Percentiles rank a stretch among this genome's conserved stretches.
These are phyloP conservation scores for Myotis daubentonii DNA, from an alignment of 2,797 vertebrate species.

Conservation along the genomic window DNA sequence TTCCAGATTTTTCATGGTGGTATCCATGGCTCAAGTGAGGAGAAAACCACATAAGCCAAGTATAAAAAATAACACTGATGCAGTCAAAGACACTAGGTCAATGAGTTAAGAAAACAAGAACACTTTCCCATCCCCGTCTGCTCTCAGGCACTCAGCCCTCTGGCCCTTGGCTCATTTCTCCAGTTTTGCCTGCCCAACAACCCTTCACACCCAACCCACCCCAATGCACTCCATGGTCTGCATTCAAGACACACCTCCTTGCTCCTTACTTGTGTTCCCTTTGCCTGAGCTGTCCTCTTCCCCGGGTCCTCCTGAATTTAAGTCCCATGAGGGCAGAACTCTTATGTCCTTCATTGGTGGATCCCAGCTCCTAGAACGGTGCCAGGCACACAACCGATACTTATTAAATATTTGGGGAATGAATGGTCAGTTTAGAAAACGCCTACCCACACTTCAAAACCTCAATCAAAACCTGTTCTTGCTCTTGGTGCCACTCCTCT, in stretches of 20 bases:
- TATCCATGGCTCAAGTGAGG: background rate
- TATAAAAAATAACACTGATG: background rate
- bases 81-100: background rate
- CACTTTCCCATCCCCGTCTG: background rate
- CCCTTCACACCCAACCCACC: background rate
- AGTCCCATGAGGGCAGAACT: background rate
- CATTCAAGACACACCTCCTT: background rate
- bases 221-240: background rate
- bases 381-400: background rate
- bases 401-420: conserved; percentile 9
- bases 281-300: background rate
- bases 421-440: background rate
- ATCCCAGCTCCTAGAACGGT: background rate
- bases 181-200: background rate
- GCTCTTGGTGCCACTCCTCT: background rate
- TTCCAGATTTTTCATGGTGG: background rate
- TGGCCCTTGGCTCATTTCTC: background rate
- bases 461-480: background rate
- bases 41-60: background rate
- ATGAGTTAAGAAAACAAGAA: background rate
- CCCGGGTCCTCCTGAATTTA: background rate
- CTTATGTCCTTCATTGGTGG: background rate
- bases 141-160: background rate
- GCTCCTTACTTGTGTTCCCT: background rate
- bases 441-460: background rate